Conservation (phyloP, 2,888 invertebrate species). For the Brachypterus glaber region DNA sequence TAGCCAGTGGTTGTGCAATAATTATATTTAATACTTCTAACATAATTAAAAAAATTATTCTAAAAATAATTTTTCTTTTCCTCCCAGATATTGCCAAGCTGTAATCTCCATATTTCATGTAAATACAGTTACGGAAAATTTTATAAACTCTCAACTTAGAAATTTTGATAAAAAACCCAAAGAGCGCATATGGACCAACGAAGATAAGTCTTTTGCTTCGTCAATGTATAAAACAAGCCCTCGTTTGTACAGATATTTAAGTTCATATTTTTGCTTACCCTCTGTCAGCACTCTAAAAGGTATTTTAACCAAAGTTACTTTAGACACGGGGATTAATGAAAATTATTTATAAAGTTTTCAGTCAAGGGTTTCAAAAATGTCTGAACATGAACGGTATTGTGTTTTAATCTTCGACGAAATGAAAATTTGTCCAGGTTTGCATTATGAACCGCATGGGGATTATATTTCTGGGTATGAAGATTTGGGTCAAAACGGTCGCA, state of each 20-base stretch:
- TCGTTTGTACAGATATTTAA: slow-evolving; percentile 18
- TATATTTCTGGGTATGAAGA: slow-evolving; percentile 20
- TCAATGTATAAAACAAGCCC: slow-evolving; percentile 22
- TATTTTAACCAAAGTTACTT: slow-evolving; percentile 19
- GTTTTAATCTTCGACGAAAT: slow-evolving; percentile 23
- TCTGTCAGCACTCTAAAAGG: slow-evolving; percentile 18
- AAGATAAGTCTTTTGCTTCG: slow-evolving; percentile 21
- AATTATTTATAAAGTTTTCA: slow-evolving; percentile 15
- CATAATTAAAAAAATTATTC: too few relatives aligned
- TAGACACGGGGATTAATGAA: slow-evolving; percentile 18
- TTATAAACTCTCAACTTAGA: slow-evolving; percentile 5
- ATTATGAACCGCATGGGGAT: slow-evolving; percentile 14
- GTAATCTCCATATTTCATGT: slow-evolving; percentile 17
- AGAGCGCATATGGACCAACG: slow-evolving; percentile 15
- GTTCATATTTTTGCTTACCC: slow-evolving; percentile 19
- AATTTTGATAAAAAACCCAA: slow-evolving; percentile 4
- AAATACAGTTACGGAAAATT: slow-evolving; percentile 18
- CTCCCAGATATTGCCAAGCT: slow-evolving; percentile 7
- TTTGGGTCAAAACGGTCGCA: slow-evolving; percentile 14
- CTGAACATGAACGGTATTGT: slow-evolving; percentile 16
- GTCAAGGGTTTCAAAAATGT: slow-evolving; percentile 13
- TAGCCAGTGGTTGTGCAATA: not conserved
- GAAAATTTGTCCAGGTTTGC: slow-evolving; percentile 14
- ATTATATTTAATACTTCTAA: not conserved
- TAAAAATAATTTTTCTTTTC: too few relatives aligned